These are phyloP conservation scores for Gambusia yucatana DNA, from an alignment of 2,797 vertebrate species.

Conservation along the genomic window DNA sequence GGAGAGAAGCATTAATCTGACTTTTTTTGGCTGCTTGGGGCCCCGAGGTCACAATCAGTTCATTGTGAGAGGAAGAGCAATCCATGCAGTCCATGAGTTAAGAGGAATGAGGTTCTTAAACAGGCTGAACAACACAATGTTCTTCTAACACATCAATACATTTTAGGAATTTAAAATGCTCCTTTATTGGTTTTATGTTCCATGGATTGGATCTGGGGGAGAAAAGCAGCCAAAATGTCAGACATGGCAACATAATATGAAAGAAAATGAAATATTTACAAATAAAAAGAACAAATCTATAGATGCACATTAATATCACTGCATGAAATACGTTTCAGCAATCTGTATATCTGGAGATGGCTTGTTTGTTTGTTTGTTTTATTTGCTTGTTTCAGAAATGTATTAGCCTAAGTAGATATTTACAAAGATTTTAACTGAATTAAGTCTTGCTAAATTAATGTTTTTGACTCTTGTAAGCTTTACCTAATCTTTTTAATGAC, in stretches of 20 bases:
- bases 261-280: neutral
- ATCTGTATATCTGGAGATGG: neutral
- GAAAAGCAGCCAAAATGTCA: neutral
- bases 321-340: neutral
- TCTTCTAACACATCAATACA: neutral
- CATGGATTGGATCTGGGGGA: neutral
- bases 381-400: no score
- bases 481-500: neutral
- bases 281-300: neutral
- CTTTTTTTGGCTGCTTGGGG: slow-evolving; percentile 30
- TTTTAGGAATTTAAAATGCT: neutral
- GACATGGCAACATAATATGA: neutral
- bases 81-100: neutral
- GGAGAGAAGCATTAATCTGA: slow-evolving; percentile 38
- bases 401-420: neutral
- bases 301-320: neutral
- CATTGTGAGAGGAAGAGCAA: neutral
- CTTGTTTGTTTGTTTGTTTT: neutral
- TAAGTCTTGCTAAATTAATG: neutral
- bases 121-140: neutral
- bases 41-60: slow-evolving; percentile 47
- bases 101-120: slow-evolving; percentile 1
- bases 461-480: neutral
- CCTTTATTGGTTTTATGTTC: neutral
- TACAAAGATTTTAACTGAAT: neutral